phyloP scores from a whole-genome alignment of 2,113 vertebrate species.

The Tor tambroides region DNA sequence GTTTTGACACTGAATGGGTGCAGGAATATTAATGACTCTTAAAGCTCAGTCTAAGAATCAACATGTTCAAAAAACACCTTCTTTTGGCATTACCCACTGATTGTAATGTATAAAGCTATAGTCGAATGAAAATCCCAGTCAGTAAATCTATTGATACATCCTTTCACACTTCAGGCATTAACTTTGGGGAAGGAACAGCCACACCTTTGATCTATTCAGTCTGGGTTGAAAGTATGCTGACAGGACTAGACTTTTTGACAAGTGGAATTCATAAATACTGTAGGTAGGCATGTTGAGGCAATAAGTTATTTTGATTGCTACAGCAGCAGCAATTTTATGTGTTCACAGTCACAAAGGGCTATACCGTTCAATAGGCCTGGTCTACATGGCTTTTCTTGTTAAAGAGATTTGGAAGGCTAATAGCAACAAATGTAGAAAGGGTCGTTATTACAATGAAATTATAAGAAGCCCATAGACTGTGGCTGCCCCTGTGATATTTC shows the following conservation, averaged over 20 bases:
- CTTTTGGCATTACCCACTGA: neutral
- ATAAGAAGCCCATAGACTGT: neutral
- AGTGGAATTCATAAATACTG: slow-evolving; percentile 42
- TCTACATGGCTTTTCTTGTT: neutral
- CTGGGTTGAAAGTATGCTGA: slow-evolving; percentile 54
- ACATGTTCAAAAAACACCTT: neutral
- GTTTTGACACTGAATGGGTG: neutral
- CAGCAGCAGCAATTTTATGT: slow-evolving; percentile 49
- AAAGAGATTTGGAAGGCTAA: slow-evolving; percentile 43
- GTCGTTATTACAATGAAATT: neutral
- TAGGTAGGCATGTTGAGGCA: slow-evolving; percentile 37
- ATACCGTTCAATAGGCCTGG: neutral
- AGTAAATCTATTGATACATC: neutral
- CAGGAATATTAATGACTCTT: neutral
- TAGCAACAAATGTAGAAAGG: neutral
- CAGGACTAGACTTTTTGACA: slow-evolving; percentile 42
- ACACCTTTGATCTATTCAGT: slow-evolving; percentile 48
- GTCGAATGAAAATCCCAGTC: neutral
- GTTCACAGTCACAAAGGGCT: slow-evolving; percentile 41
- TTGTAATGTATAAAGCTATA: neutral
- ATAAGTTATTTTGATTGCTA: slow-evolving; percentile 57
- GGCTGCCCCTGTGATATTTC: neutral
- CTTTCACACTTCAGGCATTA: slow-evolving; percentile 9
- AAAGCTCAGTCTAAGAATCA: neutral
- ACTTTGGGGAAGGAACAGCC: slow-evolving; percentile 51